Evolutionary conservation across 2,113 vertebrate species (phyloP).

Genomic region (Cariama cristata): DNA sequence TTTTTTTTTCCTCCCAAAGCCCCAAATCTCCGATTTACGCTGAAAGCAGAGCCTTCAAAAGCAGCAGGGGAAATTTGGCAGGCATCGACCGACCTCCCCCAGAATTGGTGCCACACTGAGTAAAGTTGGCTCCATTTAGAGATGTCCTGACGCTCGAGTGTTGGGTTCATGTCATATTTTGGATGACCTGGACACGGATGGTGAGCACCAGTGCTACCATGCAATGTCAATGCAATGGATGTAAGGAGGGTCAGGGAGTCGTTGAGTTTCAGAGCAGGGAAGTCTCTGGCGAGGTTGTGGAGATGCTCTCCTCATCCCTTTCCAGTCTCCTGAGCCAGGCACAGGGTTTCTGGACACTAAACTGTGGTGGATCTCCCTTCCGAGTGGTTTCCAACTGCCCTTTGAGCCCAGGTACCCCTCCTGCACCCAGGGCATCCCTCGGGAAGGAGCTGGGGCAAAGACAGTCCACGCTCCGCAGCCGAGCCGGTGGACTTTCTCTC

Average conservation of each 20-base stretch:
- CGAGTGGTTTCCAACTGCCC: accelerated
- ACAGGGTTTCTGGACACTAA: neutral
- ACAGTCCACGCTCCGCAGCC: accelerated
- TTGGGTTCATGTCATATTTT: accelerated
- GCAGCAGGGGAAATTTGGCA: neutral
- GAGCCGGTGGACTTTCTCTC: neutral
- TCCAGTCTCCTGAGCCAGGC: neutral
- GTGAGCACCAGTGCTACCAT: neutral
- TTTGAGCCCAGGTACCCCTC: neutral
- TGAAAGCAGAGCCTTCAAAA: neutral
- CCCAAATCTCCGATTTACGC: neutral
- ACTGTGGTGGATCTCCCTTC: neutral
- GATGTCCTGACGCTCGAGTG: neutral
- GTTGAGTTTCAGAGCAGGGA: accelerated
- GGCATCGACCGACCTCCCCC: neutral
- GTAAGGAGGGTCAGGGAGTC: neutral
- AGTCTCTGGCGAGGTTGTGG: accelerated
- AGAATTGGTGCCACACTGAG: neutral
- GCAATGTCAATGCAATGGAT: accelerated
- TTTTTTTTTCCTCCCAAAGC: neutral
- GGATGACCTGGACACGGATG: accelerated
- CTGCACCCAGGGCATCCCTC: neutral
- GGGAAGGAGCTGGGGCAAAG: neutral
- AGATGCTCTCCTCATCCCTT: neutral
- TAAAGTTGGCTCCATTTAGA: accelerated